Conservation (phyloP, 2,797 vertebrate genomes). For the Chaetodon trifasciatus region DNA sequence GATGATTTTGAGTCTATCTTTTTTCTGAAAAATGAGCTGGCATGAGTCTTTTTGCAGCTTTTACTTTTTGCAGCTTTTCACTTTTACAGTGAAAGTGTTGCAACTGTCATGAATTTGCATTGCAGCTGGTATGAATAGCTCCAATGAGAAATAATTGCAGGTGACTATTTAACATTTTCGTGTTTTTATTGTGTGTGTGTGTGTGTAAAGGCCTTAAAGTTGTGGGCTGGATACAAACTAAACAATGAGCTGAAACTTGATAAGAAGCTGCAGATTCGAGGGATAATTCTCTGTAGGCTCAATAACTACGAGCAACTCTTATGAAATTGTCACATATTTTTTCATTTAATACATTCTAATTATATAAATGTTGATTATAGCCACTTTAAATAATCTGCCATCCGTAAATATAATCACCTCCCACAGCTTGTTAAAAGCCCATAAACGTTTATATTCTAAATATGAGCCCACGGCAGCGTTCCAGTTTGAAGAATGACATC, state of each 20-base stretch:
- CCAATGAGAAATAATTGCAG: not conserved
- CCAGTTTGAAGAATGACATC: not conserved
- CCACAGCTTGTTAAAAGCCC: conserved; percentile 11
- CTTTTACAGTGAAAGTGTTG: not conserved
- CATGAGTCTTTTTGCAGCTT: not conserved
- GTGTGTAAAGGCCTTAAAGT: not conserved
- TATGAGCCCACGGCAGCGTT: not conserved
- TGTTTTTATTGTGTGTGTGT: not conserved
- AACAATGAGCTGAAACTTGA: not conserved
- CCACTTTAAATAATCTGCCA: not conserved
- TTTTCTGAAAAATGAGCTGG: not conserved
- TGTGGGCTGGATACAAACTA: too few species aligned
- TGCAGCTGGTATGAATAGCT: not conserved
- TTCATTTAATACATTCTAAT: not conserved
- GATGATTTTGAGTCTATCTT: not conserved
- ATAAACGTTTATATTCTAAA: conserved; percentile 14
- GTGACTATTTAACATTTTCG: not conserved
- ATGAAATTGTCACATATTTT: not conserved
- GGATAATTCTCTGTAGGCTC: not conserved
- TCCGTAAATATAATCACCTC: not conserved
- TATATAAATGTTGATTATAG: conserved; percentile 1
- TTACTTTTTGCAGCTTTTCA: not conserved
- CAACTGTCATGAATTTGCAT: not conserved
- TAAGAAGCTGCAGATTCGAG: not conserved
- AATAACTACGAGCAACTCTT: not conserved